phyloP scores from a whole-genome alignment of 2,797 vertebrate genomes.

The Malacoctenus gilli region DNA sequence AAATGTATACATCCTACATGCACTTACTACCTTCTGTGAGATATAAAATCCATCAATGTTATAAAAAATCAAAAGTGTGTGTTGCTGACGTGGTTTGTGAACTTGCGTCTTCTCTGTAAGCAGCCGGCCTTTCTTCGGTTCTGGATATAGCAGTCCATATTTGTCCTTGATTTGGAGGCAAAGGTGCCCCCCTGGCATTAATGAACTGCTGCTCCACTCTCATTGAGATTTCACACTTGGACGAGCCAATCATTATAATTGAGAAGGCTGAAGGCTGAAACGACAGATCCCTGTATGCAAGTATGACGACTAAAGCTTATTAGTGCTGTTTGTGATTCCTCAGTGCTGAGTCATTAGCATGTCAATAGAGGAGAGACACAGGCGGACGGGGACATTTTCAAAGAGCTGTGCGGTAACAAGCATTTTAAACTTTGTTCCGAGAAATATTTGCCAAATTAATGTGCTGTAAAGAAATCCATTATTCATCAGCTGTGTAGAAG shows the following conservation, averaged over 20 bases:
- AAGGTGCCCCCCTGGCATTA: slow-evolving; percentile 49
- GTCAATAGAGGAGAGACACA: slow-evolving; percentile 59
- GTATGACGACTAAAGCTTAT: slow-evolving; percentile 69
- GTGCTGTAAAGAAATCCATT: slow-evolving; percentile 62
- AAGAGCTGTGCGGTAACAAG: slow-evolving; percentile 48
- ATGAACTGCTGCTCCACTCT: slow-evolving; percentile 57
- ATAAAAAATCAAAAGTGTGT: too few species aligned
- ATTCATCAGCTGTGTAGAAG: slow-evolving; percentile 61
- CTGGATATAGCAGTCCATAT: too few species aligned
- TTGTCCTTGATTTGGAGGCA: slow-evolving; percentile 57
- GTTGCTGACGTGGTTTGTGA: slow-evolving; percentile 5
- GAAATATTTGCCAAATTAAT: slow-evolving; percentile 68
- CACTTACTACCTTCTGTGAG: too few species aligned
- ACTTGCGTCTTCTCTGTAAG: neutral
- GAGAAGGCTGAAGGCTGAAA: slow-evolving; percentile 47
- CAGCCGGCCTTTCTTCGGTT: too few species aligned
- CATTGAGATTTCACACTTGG: slow-evolving; percentile 69
- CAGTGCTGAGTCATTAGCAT: slow-evolving; percentile 64
- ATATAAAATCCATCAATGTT: too few species aligned
- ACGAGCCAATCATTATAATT: slow-evolving; percentile 61
- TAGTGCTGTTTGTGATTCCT: slow-evolving; percentile 63
- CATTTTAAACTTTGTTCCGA: slow-evolving; percentile 60
- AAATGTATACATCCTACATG: too few species aligned
- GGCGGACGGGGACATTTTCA: slow-evolving; percentile 51
- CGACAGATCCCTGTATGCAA: slow-evolving; percentile 39